A percentile compares a stretch with the other conserved stretches of the same genome.
Conservation (phyloP, 2,113 vertebrate species). For the Cynopterus brachyotis region DNA sequence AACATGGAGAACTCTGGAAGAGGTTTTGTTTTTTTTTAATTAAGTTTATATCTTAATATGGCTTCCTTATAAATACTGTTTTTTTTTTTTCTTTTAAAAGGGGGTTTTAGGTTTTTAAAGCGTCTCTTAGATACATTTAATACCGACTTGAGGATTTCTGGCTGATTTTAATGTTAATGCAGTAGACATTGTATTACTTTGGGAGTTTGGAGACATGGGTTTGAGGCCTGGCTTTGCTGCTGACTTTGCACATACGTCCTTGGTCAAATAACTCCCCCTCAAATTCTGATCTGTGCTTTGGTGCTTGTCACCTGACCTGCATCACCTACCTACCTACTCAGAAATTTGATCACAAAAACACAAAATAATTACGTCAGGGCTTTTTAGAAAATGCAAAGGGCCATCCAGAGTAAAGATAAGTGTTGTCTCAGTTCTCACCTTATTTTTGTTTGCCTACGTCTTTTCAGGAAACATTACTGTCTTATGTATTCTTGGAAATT, state of each 20-base stretch:
- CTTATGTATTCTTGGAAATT: neutral
- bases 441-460: neutral
- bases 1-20: neutral
- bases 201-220: neutral
- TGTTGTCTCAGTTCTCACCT: neutral
- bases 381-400: neutral
- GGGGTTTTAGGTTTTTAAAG: neutral
- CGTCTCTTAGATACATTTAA: neutral
- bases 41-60: neutral
- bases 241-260: neutral
- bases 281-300: neutral
- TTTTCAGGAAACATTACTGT: constrained; percentile 11
- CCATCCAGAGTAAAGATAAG: neutral
- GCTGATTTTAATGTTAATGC: neutral
- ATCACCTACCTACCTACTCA: neutral
- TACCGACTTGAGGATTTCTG: neutral
- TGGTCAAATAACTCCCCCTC: neutral
- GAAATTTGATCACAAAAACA: constrained; percentile 13
- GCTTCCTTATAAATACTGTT: neutral
- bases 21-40: neutral
- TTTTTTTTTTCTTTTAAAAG: neutral
- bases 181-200: neutral
- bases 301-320: neutral
- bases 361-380: neutral
- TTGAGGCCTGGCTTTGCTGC: neutral